A percentile compares a stretch with the other conserved stretches of the same genome.
Conservation (phyloP, 2,797 vertebrate species). For the Setipinna tenuifilis region DNA sequence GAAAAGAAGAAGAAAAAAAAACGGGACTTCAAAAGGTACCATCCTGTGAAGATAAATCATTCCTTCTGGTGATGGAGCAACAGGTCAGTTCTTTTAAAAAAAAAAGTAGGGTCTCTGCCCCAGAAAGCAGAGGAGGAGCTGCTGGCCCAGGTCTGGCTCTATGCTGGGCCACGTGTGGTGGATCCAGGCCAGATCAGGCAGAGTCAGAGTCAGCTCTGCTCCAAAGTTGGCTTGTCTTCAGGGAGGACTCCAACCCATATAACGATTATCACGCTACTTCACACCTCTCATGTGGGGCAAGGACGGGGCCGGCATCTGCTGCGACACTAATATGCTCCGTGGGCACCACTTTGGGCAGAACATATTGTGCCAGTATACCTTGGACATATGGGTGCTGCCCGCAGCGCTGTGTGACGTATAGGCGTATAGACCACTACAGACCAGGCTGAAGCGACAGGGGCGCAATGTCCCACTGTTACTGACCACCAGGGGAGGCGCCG, state of each 20-base stretch:
- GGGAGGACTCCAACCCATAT: not conserved
- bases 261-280: constrained; percentile 59
- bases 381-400: not conserved
- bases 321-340: not conserved
- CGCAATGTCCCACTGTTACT: constrained; percentile 36
- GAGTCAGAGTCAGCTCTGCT: not conserved
- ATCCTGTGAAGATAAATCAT: constrained; percentile 53
- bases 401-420: not conserved
- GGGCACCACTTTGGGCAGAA: not conserved
- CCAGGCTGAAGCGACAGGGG: constrained; percentile 53
- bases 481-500: constrained; percentile 47
- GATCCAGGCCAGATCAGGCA: not conserved
- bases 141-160: not conserved
- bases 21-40: constrained; percentile 63
- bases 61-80: constrained; percentile 61
- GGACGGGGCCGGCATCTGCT: constrained; percentile 1
- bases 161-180: not conserved
- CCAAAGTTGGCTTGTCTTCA: constrained; percentile 2
- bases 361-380: not conserved
- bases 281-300: constrained; percentile 44
- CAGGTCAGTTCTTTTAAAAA: constrained; percentile 48
- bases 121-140: not conserved
- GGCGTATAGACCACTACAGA: constrained; percentile 43
- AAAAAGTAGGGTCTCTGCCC: constrained; percentile 28
- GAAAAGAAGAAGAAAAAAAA: not conserved